Percentiles rank a stretch among this genome's conserved stretches.
Evolutionary conservation across 2,797 vertebrate species (phyloP).

Genomic region (Sus cebifrons): DNA sequence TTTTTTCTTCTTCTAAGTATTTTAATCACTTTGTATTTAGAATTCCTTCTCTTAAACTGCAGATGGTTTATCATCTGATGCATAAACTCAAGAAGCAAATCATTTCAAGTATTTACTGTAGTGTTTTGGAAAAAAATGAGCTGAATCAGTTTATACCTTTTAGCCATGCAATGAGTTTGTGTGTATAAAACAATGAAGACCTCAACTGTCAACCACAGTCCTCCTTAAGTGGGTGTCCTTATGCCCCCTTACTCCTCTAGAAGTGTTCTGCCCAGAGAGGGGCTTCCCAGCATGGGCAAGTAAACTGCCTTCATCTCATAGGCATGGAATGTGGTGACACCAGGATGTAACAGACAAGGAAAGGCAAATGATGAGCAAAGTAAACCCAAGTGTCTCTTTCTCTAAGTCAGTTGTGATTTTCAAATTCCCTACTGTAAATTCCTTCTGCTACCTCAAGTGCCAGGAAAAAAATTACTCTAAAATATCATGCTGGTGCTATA

Average conservation of each 20-base stretch:
- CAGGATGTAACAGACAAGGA: neutral
- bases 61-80: neutral
- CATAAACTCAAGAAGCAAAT: neutral
- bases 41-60: neutral
- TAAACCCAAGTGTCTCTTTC: no score
- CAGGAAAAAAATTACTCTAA: no score
- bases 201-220: neutral
- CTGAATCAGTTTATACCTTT: neutral
- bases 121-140: neutral
- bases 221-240: neutral
- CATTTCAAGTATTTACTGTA: neutral
- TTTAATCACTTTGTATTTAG: neutral
- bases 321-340: no score
- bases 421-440: no score
- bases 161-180: neutral
- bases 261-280: neutral
- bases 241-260: neutral
- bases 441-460: no score
- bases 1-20: neutral
- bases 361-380: no score
- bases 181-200: neutral
- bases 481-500: no score
- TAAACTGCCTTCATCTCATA: neutral
- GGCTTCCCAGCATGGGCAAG: neutral
- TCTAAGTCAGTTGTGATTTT: no score